Evolutionary conservation across 2,113 vertebrate genomes (phyloP).

Genomic region (Coptodon bakossiorum): DNA sequence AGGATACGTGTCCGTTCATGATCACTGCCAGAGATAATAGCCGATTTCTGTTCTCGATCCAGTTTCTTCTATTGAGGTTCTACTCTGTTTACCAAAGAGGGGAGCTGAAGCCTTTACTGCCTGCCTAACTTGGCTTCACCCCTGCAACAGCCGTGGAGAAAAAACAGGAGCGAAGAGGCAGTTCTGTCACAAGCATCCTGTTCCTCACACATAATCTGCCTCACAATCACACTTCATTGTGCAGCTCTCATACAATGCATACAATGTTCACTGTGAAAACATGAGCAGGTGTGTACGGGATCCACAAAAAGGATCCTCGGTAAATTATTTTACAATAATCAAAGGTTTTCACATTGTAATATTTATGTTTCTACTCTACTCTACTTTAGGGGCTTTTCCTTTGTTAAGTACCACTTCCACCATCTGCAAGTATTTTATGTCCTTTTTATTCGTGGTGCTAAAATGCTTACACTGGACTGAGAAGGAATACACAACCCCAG

Average conservation of each 20-base stretch:
- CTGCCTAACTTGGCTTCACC: constrained; percentile 42
- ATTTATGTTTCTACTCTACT: neutral
- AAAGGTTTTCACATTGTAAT: neutral
- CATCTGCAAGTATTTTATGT: neutral
- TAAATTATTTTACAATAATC: neutral
- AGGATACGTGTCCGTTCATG: neutral
- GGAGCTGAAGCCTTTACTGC: constrained; percentile 11
- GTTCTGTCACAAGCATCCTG: constrained; percentile 47
- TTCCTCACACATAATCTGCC: constrained; percentile 62
- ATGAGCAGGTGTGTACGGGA: neutral
- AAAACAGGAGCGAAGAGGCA: constrained; percentile 47
- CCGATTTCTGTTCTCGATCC: neutral
- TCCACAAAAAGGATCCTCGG: neutral
- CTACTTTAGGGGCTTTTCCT: neutral
- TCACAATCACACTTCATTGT: constrained; percentile 50
- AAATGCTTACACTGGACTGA: neutral
- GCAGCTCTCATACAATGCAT: constrained; percentile 14
- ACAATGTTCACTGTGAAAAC: neutral
- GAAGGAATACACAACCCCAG: neutral
- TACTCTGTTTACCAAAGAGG: neutral
- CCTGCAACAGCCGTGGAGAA: constrained; percentile 44
- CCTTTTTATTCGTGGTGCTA: neutral
- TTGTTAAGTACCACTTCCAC: neutral
- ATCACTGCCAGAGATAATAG: neutral
- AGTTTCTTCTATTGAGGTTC: neutral